Evolutionary conservation across 2,888 invertebrate species (phyloP).

Genomic region (Elysia crispata): DNA sequence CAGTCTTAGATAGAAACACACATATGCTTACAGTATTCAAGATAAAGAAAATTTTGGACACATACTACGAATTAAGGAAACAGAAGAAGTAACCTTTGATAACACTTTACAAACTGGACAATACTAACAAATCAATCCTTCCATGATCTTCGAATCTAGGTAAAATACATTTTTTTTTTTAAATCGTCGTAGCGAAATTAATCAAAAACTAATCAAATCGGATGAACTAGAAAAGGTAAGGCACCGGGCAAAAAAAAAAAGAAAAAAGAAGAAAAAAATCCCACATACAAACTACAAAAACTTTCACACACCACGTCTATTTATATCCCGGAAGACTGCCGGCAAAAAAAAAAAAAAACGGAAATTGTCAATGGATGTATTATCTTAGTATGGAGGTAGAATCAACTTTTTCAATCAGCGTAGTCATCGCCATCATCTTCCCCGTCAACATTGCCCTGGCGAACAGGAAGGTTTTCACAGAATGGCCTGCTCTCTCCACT

Average conservation of each 20-base stretch:
- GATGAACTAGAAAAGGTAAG: conserved; percentile 4
- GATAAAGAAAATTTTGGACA: conserved; percentile 9
- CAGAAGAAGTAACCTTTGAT: conserved; percentile 4
- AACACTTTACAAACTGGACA: conserved; percentile 9
- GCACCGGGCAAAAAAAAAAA: conserved; percentile 9
- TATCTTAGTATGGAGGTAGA: conserved; percentile 4
- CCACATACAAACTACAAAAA: conserved; percentile 3
- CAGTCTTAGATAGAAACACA: conserved; percentile 3
- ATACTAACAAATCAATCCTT: conserved; percentile 3
- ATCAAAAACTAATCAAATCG: conserved; percentile 4
- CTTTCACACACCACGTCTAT: conserved; percentile 9
- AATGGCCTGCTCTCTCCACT: conserved; percentile 2
- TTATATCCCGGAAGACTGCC: conserved; percentile 4
- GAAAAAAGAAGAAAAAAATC: not conserved
- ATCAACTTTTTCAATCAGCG: conserved; percentile 3
- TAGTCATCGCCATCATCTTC: conserved; percentile 26
- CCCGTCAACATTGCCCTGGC: conserved; percentile 13
- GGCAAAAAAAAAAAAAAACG: conserved; percentile 2
- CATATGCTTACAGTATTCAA: conserved; percentile 9
- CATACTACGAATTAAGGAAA: conserved; percentile 9
- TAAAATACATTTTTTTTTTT: conserved; percentile 4
- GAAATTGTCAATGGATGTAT: conserved; percentile 9
- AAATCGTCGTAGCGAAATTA: not conserved
- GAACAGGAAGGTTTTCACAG: conserved; percentile 35
- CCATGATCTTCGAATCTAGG: not conserved